Conservation (phyloP, 2,888 invertebrate species). For the Eurytoma adleriae region DNA sequence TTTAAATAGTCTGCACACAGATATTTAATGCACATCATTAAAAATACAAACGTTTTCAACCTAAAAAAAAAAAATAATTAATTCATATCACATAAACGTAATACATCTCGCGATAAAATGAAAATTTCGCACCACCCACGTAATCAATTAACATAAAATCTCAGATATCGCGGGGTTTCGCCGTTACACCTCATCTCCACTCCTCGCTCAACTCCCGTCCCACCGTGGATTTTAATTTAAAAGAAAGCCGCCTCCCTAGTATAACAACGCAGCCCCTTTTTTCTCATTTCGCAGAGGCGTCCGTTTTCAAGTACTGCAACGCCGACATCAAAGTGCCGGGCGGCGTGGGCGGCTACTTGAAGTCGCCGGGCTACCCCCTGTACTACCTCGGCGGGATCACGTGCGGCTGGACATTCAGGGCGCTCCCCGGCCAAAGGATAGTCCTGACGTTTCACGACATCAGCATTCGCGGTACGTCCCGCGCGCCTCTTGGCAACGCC, state of each 20-base stretch:
- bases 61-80: too few species aligned
- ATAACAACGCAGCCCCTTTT: background rate
- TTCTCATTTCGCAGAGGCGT: slow-evolving; percentile 72
- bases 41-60: too few species aligned
- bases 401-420: slow-evolving; percentile 83
- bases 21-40: too few species aligned
- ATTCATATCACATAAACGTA: too few species aligned
- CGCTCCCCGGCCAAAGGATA: slow-evolving; percentile 81
- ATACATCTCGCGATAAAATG: too few species aligned
- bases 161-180: too few species aligned
- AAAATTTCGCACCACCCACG: too few species aligned
- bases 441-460: slow-evolving; percentile 83
- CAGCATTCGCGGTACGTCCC: slow-evolving; percentile 80
- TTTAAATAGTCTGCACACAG: too few species aligned
- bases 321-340: slow-evolving; percentile 73
- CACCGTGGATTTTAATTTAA: too few species aligned
- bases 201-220: too few species aligned
- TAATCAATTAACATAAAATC: too few species aligned
- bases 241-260: background rate
- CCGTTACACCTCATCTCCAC: too few species aligned
- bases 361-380: slow-evolving; percentile 84
- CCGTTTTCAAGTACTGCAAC: slow-evolving; percentile 77
- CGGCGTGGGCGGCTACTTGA: slow-evolving; percentile 71
- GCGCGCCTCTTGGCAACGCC: slow-evolving; percentile 69
- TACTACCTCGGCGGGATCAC: slow-evolving; percentile 83